phyloP scores from a whole-genome alignment of 2,797 vertebrate species.

The Hydrophis major region DNA sequence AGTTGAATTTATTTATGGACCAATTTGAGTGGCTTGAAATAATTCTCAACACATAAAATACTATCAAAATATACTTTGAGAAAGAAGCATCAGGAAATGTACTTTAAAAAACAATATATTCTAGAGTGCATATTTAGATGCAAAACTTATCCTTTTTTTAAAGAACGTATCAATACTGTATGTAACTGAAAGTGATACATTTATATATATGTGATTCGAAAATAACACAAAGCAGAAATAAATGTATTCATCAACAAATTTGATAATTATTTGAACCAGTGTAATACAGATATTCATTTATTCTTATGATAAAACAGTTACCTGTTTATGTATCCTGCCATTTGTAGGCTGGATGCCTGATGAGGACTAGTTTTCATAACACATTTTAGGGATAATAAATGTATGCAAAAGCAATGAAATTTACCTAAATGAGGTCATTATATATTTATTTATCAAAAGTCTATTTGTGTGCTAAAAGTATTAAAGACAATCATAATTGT shows the following conservation, averaged over 20 bases:
- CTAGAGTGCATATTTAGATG: not conserved
- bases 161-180: not conserved
- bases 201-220: not conserved
- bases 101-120: not conserved
- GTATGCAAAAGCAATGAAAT: not conserved
- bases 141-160: not conserved
- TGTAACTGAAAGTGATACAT: not conserved
- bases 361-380: not conserved
- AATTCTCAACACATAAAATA: not conserved
- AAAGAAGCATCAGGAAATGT: not conserved
- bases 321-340: not conserved
- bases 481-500: constrained; percentile 36
- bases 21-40: not conserved
- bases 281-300: not conserved
- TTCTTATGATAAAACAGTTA: not conserved
- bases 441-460: constrained; percentile 52
- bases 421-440: constrained; percentile 51
- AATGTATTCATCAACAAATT: not conserved
- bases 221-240: not conserved
- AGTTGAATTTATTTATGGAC: not conserved
- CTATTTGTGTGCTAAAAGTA: constrained; percentile 32
- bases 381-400: not conserved
- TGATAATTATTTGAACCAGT: not conserved
- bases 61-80: not conserved
- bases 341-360: not conserved